Conservation (phyloP, 2,888 invertebrate species). For the Amphipyra berbera region DNA sequence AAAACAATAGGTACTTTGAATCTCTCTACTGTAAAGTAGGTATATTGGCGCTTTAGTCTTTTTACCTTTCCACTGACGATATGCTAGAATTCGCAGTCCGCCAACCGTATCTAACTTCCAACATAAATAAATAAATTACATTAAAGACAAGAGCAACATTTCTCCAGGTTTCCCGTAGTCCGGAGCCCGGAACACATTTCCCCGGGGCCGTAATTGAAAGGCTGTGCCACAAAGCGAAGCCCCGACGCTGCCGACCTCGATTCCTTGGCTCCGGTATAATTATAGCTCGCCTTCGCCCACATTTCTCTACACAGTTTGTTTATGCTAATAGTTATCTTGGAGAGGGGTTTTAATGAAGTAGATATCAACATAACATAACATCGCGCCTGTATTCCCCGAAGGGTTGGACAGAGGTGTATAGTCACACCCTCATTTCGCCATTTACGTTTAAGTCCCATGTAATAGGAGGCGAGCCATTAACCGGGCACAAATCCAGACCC, state of each 20-base stretch:
- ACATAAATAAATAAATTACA: background rate
- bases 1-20: too few relatives aligned
- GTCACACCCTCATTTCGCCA: too few relatives aligned
- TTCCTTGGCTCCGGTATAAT: slow-evolving; percentile 73
- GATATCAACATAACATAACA: too few relatives aligned
- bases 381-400: too few relatives aligned
- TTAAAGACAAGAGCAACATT: slow-evolving; percentile 35
- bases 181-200: slow-evolving; percentile 46
- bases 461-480: too few relatives aligned
- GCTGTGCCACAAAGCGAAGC: slow-evolving; percentile 64
- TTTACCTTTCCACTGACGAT: too few relatives aligned
- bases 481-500: too few relatives aligned
- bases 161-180: slow-evolving; percentile 33
- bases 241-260: slow-evolving; percentile 66
- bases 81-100: background rate
- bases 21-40: too few relatives aligned
- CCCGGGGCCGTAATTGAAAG: slow-evolving; percentile 62
- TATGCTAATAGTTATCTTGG: slow-evolving; percentile 43
- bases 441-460: too few relatives aligned
- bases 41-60: too few relatives aligned
- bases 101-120: background rate
- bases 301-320: slow-evolving; percentile 55
- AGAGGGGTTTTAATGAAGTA: slow-evolving; percentile 1
- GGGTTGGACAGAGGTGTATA: too few relatives aligned
- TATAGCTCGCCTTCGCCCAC: slow-evolving; percentile 69